phyloP scores from a whole-genome alignment of 2,888 invertebrate species.

The Hipparchia sbordonii region DNA sequence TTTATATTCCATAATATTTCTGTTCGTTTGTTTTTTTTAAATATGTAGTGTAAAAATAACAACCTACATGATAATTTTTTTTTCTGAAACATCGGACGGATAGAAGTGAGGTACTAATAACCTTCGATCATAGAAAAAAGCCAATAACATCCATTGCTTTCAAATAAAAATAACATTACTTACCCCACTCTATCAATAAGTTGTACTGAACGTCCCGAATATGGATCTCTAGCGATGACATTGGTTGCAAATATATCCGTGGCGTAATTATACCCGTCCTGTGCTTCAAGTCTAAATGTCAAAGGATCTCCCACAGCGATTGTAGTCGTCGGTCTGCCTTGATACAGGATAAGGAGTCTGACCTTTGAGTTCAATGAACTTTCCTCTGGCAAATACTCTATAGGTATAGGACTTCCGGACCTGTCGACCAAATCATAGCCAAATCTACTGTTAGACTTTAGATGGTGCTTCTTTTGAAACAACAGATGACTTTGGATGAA shows the following conservation, averaged over 20 bases:
- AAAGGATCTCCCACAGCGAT: conserved; percentile 96
- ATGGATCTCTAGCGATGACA: conserved; percentile 95
- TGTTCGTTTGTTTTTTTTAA: too few species aligned
- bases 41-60: too few species aligned
- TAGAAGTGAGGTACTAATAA: not conserved
- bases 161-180: conserved; percentile 45
- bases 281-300: conserved; percentile 93
- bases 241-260: conserved; percentile 96
- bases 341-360: conserved; percentile 92
- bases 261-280: conserved; percentile 93
- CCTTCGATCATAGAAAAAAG: not conserved
- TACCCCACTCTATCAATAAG: conserved; percentile 95
- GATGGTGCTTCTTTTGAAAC: conserved; percentile 20
- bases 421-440: conserved; percentile 83
- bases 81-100: too few species aligned
- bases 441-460: conserved; percentile 77
- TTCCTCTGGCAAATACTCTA: conserved; percentile 95
- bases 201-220: conserved; percentile 94
- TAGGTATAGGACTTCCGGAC: conserved; percentile 95
- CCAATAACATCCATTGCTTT: too few species aligned
- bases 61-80: too few species aligned
- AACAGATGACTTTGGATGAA: conserved; percentile 70
- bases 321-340: conserved; percentile 95
- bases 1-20: too few species aligned
- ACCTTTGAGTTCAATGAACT: conserved; percentile 95